Evolutionary conservation across 2,113 vertebrate species (phyloP), one percentile per base, ranked within the genome.

Genomic region (Nerophis ophidion): DNA sequence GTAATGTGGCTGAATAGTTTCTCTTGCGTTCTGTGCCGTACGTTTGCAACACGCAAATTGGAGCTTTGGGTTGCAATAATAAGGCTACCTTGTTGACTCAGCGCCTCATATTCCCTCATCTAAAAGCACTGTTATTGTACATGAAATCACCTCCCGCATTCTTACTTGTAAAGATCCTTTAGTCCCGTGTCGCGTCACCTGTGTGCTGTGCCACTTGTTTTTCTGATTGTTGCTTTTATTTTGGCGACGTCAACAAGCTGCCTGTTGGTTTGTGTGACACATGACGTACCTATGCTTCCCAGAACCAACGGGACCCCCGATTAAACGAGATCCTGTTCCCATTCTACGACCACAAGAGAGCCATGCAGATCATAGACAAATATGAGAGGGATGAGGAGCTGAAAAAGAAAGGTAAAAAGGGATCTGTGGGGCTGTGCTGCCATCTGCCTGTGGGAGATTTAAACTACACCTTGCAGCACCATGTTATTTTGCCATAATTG

Each of bases 311-410:
- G 66, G 97, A 99, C 72, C 97, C 97, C 57, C 90, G 96, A 58
- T 87, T 99, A 86, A 99, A 99, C 64, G 97, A 99, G 88, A 99
- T 99, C 89, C 91, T 99, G 60, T 99, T 98, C 83, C 96, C 97
- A 1, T 99, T 99, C 85, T 99, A 97, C 77, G 95, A 99, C 77
- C 86, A 82, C 63, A 98, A 98, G 91, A 93, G 96, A 86, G 94
- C 93, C 70, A 94, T 91, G 92, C 96, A 93, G 89, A 98, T 99
- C 85, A 92, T 99, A 60, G 95, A 99, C 63, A 97, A 90, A 5
- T 98, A 98, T 26, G 96, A 99, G 65, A 89, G 94, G 79, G 94
- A 97, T 4, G 91, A 91, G 52, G 92, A 93, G n/a, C 88, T 98
- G 72, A 97, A 93, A 84, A 93, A 86, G 80, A 95, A 92, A 94